Evolutionary conservation across 1,140 invertebrate genomes (phyloP).

Genomic region (Hesperophylax magnus): DNA sequence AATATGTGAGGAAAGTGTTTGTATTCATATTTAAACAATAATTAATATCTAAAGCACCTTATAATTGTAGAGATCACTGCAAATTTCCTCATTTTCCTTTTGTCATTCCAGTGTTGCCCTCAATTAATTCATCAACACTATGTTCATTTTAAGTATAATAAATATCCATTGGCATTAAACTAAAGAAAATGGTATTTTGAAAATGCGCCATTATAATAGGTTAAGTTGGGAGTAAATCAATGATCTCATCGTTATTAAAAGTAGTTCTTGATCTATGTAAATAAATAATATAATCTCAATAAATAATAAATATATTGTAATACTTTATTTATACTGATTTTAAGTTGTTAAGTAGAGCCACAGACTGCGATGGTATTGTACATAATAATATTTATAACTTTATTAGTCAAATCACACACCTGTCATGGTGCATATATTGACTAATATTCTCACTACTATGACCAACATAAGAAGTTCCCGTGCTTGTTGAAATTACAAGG

Average conservation of each 20-base stretch:
- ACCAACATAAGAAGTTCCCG: too few species aligned
- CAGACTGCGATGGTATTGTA: neutral
- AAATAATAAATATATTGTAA: neutral
- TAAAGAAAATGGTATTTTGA: neutral
- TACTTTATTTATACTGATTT: constrained; percentile 2
- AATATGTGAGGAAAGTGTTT: neutral
- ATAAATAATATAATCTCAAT: constrained; percentile 27
- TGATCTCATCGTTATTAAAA: neutral
- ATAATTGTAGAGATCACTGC: constrained; percentile 57
- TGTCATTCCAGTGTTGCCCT: constrained; percentile 43
- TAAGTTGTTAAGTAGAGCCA: neutral
- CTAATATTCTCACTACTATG: too few species aligned
- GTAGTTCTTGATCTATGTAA: neutral
- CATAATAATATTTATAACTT: too few species aligned
- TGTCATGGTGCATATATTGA: too few species aligned
- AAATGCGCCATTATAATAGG: neutral
- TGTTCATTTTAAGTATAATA: constrained; percentile 15
- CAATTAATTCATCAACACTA: neutral
- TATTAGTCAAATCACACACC: too few species aligned
- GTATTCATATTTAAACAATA: constrained; percentile 23
- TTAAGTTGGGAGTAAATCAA: neutral
- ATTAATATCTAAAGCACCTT: constrained; percentile 56
- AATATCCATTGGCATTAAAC: constrained; percentile 3
- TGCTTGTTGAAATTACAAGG: too few species aligned
- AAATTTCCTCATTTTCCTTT: constrained; percentile 26